Percentiles rank a stretch among this genome's conserved stretches.
phyloP scores from a whole-genome alignment of 92 coral and sea anemone genomes.

The Palythoa caribaeorum region DNA sequence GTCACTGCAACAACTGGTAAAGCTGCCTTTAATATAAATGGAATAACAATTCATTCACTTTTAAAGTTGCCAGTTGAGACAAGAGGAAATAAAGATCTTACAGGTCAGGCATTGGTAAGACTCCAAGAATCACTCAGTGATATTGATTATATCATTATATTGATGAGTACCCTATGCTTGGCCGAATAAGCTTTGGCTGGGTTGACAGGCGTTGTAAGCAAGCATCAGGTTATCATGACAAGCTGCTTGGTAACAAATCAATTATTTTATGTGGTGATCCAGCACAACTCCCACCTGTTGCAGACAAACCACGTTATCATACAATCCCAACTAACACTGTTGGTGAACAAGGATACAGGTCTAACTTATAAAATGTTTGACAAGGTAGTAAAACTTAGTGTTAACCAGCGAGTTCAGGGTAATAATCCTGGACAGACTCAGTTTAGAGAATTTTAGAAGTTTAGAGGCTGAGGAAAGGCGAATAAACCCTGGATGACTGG shows the following conservation, averaged over 20 bases:
- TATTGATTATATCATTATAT: slow-evolving; percentile 33
- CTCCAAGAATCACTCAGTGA: slow-evolving; percentile 58
- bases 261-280: slow-evolving; percentile 75
- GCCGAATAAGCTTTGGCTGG: slow-evolving; percentile 78
- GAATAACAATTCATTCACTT: slow-evolving; percentile 72
- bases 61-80: slow-evolving; percentile 76
- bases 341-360: slow-evolving; percentile 74
- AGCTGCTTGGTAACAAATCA: slow-evolving; percentile 69
- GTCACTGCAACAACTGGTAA: slow-evolving; percentile 83
- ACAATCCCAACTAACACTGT: slow-evolving; percentile 69
- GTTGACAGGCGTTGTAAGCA: slow-evolving; percentile 76
- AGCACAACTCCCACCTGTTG: slow-evolving; percentile 85
- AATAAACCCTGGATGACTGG: slow-evolving; percentile 34
- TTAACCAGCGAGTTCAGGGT: slow-evolving; percentile 78
- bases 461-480: slow-evolving; percentile 49
- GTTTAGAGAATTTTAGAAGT: slow-evolving; percentile 66
- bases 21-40: slow-evolving; percentile 77
- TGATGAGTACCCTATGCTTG: slow-evolving; percentile 63
- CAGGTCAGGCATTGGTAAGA: slow-evolving; percentile 69
- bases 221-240: slow-evolving; percentile 69
- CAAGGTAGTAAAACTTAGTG: slow-evolving; percentile 69
- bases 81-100: slow-evolving; percentile 66
- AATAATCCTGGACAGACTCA: slow-evolving; percentile 63
- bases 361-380: slow-evolving; percentile 75
- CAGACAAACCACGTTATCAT: slow-evolving; percentile 84